phyloP scores from a whole-genome alignment of 2,113 vertebrate species.

The Colossoma macropomum region DNA sequence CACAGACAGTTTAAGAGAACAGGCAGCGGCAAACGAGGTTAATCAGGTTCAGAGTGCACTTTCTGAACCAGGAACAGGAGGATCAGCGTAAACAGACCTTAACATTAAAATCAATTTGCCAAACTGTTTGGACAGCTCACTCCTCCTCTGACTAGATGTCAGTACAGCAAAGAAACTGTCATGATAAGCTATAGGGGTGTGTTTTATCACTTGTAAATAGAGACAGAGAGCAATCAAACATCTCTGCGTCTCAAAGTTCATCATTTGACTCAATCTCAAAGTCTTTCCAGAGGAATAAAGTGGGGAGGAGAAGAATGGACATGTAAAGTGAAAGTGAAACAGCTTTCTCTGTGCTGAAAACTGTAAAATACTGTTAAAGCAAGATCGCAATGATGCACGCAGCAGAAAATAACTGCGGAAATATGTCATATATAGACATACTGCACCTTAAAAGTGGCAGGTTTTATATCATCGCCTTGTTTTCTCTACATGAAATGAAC shows the following conservation, averaged over 20 bases:
- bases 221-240: not conserved
- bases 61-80: not conserved
- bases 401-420: too few species aligned
- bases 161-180: not conserved
- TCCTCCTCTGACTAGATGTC: not conserved
- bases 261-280: too few species aligned
- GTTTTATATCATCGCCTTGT: not conserved
- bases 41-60: not conserved
- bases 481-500: not conserved
- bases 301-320: too few species aligned
- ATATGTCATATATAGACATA: too few species aligned
- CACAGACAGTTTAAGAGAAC: not conserved
- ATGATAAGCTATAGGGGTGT: not conserved
- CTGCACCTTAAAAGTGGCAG: too few species aligned
- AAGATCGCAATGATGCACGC: too few species aligned
- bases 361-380: too few species aligned
- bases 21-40: not conserved
- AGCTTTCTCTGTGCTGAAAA: too few species aligned
- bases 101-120: not conserved
- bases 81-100: not conserved
- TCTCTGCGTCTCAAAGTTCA: not conserved
- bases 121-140: not conserved
- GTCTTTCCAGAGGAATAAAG: too few species aligned
- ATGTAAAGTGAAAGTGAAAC: too few species aligned
- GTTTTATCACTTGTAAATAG: not conserved